Percentiles rank a stretch among this genome's conserved stretches.
Conservation (phyloP, 1,140 invertebrate genomes). For the Neotoxoptera formosana region DNA sequence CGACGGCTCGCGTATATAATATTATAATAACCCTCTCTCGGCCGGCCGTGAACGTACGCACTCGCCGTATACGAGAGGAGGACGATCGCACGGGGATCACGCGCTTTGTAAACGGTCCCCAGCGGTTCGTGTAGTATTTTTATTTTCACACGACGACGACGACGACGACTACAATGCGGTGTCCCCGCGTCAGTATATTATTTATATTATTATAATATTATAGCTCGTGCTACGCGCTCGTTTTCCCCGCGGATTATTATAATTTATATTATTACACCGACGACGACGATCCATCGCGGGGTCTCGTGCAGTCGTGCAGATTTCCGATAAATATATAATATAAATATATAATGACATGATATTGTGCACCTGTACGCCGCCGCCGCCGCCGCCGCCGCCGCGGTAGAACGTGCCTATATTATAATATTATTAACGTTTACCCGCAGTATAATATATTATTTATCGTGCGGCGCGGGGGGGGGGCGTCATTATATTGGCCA, state of each 20-base stretch:
- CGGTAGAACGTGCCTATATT: background rate
- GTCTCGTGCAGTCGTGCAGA: no score
- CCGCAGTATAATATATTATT: background rate
- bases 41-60: background rate
- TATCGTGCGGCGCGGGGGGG: background rate
- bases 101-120: slow-evolving; percentile 37
- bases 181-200: background rate
- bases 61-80: no score
- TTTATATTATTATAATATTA: no score
- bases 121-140: slow-evolving; percentile 46
- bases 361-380: background rate
- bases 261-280: background rate
- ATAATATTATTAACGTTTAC: no score
- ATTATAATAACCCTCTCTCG: background rate
- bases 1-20: no score
- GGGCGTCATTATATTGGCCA: background rate
- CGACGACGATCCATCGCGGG: no score
- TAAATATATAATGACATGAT: background rate
- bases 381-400: no score
- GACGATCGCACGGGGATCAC: slow-evolving; percentile 27
- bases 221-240: slow-evolving; percentile 26
- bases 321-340: background rate
- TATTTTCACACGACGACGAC: slow-evolving; percentile 42
- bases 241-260: background rate
- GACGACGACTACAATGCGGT: background rate